Base-by-base conservation (phyloP, 2,797 vertebrate genomes). In the Acrossocheilus fasciatus region DNA sequence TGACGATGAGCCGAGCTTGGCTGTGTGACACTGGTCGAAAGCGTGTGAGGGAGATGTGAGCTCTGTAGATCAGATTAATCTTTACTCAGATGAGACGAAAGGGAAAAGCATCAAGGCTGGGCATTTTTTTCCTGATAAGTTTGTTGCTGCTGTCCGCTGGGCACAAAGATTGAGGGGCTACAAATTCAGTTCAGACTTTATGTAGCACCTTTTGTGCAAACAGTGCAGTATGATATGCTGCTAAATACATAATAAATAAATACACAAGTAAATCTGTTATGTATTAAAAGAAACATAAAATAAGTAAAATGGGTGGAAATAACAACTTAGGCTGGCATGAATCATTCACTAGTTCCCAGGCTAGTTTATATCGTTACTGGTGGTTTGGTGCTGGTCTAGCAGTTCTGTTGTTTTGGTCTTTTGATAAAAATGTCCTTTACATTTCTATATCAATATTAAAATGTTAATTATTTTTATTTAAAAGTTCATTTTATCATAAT, bases 21-120 rank as follows among this genome's bases (percentile, higher is more conserved):
- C 64, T 85, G 75, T 85, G 64, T 70, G 75, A 79, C 66, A 70
- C 83, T 70, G 75, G 75, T 79, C 64, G 39, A 85, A 85, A 59
- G 75, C 36, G 12, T 69, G 52, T 85, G 75, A 85, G 83, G 47
- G 39, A 85, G 64, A 77, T 85, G 64, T 70, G 76, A 85, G 83
- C 75, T 78, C 83, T 85, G 74, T 85, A 85, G 75, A 78, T 85
- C 64, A 54, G 74, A 85, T 85, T 79, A 85, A 85, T 85, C 76
- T 79, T 85, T 79, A 78, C 83, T 79, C 64, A 79, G 75, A 85
- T 85, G 76, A 79, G 75, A 79, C 64, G 64, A 79, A 79, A 59
- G 39, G 64, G 66, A 85, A 79, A 85, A 79, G 64, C 64, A 78
- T 79, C 75, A 79, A 70, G 83, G 34, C 83, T 68, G 66, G 47